Evolutionary conservation across 30 jellyfish, hydroid and myxozoan species (phyloP).

Genomic region (Aurelia coerulea): DNA sequence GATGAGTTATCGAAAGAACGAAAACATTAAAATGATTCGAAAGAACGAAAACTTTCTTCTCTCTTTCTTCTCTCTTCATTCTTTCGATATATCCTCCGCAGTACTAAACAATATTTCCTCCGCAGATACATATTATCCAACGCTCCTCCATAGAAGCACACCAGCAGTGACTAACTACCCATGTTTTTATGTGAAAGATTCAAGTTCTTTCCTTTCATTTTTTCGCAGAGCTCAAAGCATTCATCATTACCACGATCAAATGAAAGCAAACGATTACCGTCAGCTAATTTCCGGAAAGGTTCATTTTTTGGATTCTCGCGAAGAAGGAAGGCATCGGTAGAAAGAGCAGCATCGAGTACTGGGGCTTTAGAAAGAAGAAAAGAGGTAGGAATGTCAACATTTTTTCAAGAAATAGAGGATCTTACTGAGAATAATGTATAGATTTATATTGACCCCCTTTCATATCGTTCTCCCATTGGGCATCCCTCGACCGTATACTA

Average conservation of each 20-base stretch:
- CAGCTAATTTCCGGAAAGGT: constrained; percentile 23
- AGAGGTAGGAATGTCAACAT: constrained; percentile 67
- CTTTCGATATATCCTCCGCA: no score
- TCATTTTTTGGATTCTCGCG: constrained; percentile 56
- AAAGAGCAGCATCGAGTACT: constrained; percentile 9
- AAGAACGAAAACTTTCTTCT: no score
- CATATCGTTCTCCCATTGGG: no score
- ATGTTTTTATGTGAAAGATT: neutral
- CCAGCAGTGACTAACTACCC: no score
- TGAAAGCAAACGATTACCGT: neutral
- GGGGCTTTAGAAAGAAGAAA: constrained; percentile 44
- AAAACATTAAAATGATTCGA: no score
- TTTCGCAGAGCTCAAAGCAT: constrained; percentile 36
- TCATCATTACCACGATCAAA: constrained; percentile 58
- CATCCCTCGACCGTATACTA: no score
- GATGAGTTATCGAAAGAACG: no score
- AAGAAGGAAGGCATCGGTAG: constrained; percentile 54
- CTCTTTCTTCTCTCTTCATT: no score
- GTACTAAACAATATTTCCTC: no score
- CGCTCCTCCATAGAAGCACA: no score
- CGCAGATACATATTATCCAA: no score
- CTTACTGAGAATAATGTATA: neutral
- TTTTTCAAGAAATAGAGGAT: constrained; percentile 56
- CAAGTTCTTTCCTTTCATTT: neutral
- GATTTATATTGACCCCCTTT: no score